Percentiles rank a stretch among this genome's conserved stretches.
Conservation (phyloP, 92 coral and sea anemone genomes). For the Parazoanthus atlanticus region DNA sequence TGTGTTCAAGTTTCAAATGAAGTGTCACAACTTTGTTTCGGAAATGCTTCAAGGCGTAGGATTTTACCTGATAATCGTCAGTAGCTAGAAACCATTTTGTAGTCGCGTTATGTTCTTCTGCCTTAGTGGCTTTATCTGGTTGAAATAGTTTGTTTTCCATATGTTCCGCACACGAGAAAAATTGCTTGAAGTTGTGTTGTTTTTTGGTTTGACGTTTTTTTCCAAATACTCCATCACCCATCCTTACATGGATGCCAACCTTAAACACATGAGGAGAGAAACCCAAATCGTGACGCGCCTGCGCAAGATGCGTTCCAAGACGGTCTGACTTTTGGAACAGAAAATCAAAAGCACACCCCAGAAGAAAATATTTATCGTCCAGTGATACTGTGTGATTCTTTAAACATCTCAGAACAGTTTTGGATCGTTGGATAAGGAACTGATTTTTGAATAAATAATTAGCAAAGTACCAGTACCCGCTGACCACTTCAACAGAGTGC, state of each 20-base stretch:
- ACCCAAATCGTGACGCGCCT: conserved; percentile 43
- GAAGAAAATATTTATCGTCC: conserved; percentile 36
- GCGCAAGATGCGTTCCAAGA: conserved; percentile 41
- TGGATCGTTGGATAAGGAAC: conserved; percentile 32
- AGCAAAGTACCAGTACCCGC: conserved; percentile 72
- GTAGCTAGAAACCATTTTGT: conserved; percentile 73
- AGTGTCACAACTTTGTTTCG: conserved; percentile 51
- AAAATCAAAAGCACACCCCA: conserved; percentile 71
- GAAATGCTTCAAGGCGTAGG: conserved; percentile 45
- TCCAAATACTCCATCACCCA: conserved; percentile 68
- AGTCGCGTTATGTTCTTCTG: conserved; percentile 26
- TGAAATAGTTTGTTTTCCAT: conserved; percentile 43
- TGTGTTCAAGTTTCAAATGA: conserved; percentile 58
- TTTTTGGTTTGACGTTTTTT: conserved; percentile 20
- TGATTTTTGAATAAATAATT: conserved; percentile 56
- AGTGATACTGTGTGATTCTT: background rate
- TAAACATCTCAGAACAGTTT: background rate
- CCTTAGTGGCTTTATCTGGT: background rate
- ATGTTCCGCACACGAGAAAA: conserved; percentile 61
- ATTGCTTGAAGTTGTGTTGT: conserved; percentile 43
- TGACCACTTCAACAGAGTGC: conserved; percentile 60
- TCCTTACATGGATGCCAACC: conserved; percentile 72
- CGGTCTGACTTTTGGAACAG: conserved; percentile 59
- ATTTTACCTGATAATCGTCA: conserved; percentile 53
- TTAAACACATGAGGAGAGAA: background rate